Conservation (phyloP, 2,888 invertebrate species). For the Nematopogon swammerdamellus region DNA sequence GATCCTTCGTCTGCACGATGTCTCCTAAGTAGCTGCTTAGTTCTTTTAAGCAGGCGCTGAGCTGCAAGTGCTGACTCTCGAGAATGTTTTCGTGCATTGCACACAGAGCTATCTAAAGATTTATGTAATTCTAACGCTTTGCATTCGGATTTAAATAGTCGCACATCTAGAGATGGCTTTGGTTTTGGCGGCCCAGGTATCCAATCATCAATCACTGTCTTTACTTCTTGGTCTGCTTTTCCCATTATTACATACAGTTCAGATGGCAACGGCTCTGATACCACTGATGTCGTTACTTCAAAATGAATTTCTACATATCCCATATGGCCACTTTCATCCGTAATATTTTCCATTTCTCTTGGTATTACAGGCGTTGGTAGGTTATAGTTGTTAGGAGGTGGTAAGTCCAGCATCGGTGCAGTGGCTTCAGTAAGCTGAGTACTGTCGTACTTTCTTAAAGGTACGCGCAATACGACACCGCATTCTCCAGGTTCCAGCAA, state of each 20-base stretch:
- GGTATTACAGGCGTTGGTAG: not conserved
- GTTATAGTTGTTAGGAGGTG: not conserved
- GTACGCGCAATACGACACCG: slow-evolving; percentile 19
- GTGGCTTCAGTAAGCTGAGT: not conserved
- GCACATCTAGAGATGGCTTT: not conserved
- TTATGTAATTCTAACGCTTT: not conserved
- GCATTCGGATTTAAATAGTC: not conserved
- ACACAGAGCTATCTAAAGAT: not conserved
- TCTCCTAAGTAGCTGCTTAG: not conserved
- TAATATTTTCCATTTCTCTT: not conserved
- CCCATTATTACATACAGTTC: not conserved
- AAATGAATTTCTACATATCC: not conserved
- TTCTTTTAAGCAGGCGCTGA: not conserved
- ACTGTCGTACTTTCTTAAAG: not conserved
- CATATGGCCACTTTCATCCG: not conserved
- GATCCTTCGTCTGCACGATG: slow-evolving; percentile 12
- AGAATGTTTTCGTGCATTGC: not conserved
- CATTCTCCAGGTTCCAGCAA: slow-evolving; percentile 31
- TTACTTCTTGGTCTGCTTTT: not conserved
- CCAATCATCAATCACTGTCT: not conserved
- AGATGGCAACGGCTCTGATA: not conserved
- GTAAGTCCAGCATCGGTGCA: not conserved
- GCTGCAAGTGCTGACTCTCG: not conserved
- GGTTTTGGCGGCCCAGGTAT: not conserved
- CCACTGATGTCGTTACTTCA: not conserved